Percentiles rank a stretch among this genome's conserved stretches.
Conservation (phyloP, 1,140 invertebrate genomes). For the Neuroterus valhalla region DNA sequence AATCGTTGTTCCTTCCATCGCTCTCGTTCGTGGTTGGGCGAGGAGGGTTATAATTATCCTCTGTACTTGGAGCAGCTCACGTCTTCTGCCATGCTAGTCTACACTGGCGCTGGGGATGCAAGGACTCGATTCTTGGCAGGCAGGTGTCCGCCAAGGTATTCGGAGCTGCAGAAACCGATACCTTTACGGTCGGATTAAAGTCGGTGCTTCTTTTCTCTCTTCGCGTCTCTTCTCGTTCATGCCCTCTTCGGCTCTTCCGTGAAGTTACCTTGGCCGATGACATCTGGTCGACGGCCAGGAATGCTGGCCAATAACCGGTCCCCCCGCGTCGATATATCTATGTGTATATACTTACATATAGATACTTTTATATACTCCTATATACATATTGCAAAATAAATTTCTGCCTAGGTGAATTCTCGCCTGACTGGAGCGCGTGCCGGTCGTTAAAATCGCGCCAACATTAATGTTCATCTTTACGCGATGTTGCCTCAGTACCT, state of each 20-base stretch:
- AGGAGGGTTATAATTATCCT: slow-evolving; percentile 12
- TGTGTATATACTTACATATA: background rate
- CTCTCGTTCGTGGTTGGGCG: background rate
- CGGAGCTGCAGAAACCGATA: slow-evolving; percentile 51
- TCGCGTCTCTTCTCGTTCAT: slow-evolving; percentile 45
- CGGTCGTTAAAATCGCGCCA: slow-evolving; percentile 23
- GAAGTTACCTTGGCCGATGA: slow-evolving; percentile 63
- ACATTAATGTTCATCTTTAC: slow-evolving; percentile 15
- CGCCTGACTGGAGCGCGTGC: slow-evolving; percentile 19
- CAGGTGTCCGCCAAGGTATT: slow-evolving; percentile 45
- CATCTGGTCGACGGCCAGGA: slow-evolving; percentile 66
- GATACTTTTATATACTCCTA: background rate
- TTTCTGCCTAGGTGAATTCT: slow-evolving; percentile 55
- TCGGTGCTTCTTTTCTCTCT: slow-evolving; percentile 37
- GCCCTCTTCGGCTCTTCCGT: slow-evolving; percentile 56
- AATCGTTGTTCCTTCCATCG: slow-evolving; percentile 7
- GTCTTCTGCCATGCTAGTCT: background rate
- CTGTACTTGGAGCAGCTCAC: slow-evolving; percentile 15
- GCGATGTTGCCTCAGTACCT: background rate
- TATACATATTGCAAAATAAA: slow-evolving; percentile 47
- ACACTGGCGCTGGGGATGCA: background rate
- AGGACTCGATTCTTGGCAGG: slow-evolving; percentile 28
- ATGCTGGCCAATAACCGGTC: slow-evolving; percentile 68
- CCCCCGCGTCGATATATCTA: slow-evolving; percentile 31
- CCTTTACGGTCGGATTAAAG: slow-evolving; percentile 48